Conservation (phyloP, 2,888 invertebrate species). For the Clitarchus hookeri region DNA sequence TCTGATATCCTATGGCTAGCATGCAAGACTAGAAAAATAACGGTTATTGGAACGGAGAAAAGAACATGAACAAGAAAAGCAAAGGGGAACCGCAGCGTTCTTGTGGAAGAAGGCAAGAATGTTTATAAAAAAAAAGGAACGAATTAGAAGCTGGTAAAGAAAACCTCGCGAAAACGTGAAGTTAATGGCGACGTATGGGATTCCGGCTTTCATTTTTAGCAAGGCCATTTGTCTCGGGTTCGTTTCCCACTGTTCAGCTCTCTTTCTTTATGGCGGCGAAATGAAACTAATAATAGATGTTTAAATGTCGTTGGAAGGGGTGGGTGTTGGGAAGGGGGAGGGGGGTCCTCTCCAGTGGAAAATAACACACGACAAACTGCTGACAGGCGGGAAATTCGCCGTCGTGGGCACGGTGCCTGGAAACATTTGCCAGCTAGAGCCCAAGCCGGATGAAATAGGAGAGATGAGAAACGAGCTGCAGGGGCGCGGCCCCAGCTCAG, state of each 20-base stretch:
- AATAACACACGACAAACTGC: constrained; percentile 7
- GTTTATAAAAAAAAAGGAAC: background rate
- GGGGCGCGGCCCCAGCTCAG: no score
- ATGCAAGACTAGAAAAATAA: background rate
- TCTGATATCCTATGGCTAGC: background rate
- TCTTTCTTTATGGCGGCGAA: background rate
- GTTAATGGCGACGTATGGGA: constrained; percentile 11
- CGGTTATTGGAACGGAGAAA: background rate
- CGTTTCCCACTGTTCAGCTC: constrained; percentile 5
- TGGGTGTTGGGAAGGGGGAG: background rate
- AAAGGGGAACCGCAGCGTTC: background rate
- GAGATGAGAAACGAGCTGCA: no score
- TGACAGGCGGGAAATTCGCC: background rate
- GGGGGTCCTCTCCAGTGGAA: background rate
- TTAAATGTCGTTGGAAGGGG: no score
- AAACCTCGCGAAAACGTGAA: background rate
- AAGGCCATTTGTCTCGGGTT: background rate
- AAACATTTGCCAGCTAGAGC: no score
- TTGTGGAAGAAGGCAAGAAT: background rate
- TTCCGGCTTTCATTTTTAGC: background rate
- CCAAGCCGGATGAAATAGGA: no score
- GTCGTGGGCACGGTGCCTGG: background rate
- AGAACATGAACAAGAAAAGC: background rate
- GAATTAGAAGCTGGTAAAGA: background rate
- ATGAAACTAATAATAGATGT: constrained; percentile 4